phyloP scores from a whole-genome alignment of 2,888 invertebrate species.

The Brachypterus glaber region DNA sequence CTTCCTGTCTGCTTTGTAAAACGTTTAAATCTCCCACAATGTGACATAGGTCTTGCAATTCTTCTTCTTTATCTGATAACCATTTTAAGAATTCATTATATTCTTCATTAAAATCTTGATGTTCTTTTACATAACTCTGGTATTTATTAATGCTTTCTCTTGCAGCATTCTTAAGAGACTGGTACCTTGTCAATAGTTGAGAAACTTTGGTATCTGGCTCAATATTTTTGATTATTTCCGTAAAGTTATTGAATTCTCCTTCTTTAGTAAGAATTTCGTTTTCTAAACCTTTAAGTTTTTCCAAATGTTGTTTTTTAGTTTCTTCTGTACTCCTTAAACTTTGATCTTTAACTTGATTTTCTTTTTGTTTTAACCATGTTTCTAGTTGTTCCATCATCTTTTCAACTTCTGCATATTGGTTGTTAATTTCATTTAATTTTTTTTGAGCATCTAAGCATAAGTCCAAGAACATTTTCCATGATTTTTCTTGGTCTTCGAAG shows the following conservation, averaged over 20 bases:
- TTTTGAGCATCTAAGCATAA: constrained; percentile 62
- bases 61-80: constrained; percentile 62
- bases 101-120: constrained; percentile 66
- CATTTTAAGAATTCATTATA: constrained; percentile 65
- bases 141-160: constrained; percentile 78
- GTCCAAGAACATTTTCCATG: constrained; percentile 66
- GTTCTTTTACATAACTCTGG: constrained; percentile 77
- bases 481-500: constrained; percentile 61
- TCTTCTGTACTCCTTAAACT: constrained; percentile 78
- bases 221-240: constrained; percentile 59
- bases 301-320: constrained; percentile 68
- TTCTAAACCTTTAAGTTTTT: constrained; percentile 64
- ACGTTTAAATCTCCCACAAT: constrained; percentile 78
- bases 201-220: constrained; percentile 71
- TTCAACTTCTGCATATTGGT: constrained; percentile 75
- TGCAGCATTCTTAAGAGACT: constrained; percentile 68
- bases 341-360: constrained; percentile 79
- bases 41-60: constrained; percentile 69
- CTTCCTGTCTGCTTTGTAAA: constrained; percentile 72
- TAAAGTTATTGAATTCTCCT: constrained; percentile 55
- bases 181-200: constrained; percentile 70
- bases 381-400: constrained; percentile 66
- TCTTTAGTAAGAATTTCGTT: constrained; percentile 60
- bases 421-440: constrained; percentile 64
- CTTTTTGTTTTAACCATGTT: constrained; percentile 78